Evolutionary conservation across 1,140 invertebrate species (phyloP).

Genomic region (Magallana gigas): DNA sequence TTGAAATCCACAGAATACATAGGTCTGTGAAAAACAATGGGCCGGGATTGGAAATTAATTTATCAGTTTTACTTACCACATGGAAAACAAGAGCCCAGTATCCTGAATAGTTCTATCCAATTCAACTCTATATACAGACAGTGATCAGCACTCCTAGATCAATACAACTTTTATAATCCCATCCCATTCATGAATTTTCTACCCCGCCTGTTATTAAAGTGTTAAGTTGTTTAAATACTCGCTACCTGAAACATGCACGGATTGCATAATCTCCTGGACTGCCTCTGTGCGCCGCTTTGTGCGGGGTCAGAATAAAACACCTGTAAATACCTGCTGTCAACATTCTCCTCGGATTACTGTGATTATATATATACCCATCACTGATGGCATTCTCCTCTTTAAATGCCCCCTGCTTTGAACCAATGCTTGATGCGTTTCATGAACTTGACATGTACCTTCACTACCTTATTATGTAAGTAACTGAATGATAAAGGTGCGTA

Average conservation of each 20-base stretch:
- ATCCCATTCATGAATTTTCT: neutral
- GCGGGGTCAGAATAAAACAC: neutral
- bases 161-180: neutral
- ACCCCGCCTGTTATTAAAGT: neutral
- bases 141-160: neutral
- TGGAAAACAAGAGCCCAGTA: too few relatives aligned
- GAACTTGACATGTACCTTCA: neutral
- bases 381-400: neutral
- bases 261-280: neutral
- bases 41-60: too few relatives aligned
- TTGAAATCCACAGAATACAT: too few relatives aligned
- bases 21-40: too few relatives aligned
- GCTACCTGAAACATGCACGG: conserved; percentile 6
- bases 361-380: neutral
- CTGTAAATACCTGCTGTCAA: neutral
- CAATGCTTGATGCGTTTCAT: neutral
- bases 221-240: neutral
- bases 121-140: too few relatives aligned
- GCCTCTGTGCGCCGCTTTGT: neutral
- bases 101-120: too few relatives aligned
- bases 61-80: too few relatives aligned
- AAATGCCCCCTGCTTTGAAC: neutral
- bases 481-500: neutral
- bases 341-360: neutral
- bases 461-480: neutral